phyloP scores from a whole-genome alignment of 2,797 vertebrate genomes.

The Poecilia gillii region DNA sequence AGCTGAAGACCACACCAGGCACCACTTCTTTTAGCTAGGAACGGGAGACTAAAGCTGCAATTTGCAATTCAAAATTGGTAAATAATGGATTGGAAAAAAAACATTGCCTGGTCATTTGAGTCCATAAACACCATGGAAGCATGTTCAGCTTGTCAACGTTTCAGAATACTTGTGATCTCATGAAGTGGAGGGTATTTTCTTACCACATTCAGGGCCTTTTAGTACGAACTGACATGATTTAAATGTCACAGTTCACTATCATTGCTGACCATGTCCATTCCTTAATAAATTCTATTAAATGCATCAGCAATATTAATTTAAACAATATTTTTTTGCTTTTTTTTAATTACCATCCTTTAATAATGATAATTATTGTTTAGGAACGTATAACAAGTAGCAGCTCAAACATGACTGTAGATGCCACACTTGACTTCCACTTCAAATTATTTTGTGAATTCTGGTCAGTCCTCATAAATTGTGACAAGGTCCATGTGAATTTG shows the following conservation, averaged over 20 bases:
- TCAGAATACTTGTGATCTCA: not conserved
- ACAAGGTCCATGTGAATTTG: slow-evolving; percentile 54
- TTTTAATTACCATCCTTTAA: not conserved
- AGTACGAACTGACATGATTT: not conserved
- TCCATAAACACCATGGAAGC: not conserved
- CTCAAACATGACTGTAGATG: slow-evolving; percentile 1
- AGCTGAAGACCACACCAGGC: not conserved
- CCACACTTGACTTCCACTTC: slow-evolving; percentile 4
- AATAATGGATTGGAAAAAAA: not conserved
- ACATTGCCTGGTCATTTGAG: not conserved
- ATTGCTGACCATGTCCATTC: not conserved
- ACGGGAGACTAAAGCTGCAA: not conserved
- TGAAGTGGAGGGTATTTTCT: not conserved
- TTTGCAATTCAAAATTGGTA: not conserved
- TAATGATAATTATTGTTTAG: slow-evolving; percentile 15
- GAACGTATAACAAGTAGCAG: slow-evolving; percentile 18
- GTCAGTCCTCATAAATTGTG: slow-evolving; percentile 24
- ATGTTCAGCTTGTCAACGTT: not conserved
- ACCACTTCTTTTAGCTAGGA: not conserved
- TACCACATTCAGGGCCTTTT: not conserved
- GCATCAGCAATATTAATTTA: not conserved
- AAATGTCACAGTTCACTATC: not conserved
- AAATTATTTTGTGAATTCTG: slow-evolving; percentile 23
- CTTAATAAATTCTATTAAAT: not conserved
- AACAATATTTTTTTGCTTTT: slow-evolving; percentile 6